Percentiles rank a stretch among this genome's conserved stretches.
These are phyloP conservation scores for Tridacna gigas DNA, from an alignment of 2,888 invertebrate species.

Conservation along the genomic window DNA sequence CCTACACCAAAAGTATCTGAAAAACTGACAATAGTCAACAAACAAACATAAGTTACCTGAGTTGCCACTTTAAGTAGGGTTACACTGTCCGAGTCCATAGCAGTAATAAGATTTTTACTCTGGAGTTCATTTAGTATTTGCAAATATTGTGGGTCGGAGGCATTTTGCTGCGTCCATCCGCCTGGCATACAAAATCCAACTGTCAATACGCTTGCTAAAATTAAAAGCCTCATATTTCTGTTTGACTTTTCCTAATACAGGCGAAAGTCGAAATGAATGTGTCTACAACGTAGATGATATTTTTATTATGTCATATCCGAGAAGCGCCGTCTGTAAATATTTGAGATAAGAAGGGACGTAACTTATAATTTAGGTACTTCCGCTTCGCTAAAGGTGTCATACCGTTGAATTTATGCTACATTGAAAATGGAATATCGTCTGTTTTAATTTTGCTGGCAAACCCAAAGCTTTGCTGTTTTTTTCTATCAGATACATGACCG, in stretches of 20 bases:
- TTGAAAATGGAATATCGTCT: too few species aligned
- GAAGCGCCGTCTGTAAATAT: conserved; percentile 44
- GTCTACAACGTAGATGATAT: neutral
- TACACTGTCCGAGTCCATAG: neutral
- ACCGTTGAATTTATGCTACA: too few species aligned
- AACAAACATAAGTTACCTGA: neutral
- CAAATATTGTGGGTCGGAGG: conserved; percentile 8
- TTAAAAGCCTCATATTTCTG: conserved; percentile 40
- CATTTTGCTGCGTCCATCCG: conserved; percentile 17
- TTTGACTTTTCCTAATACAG: conserved; percentile 4
- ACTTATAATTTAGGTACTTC: neutral
- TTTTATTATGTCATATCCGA: neutral
- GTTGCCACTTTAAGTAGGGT: neutral
- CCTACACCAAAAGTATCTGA: neutral
- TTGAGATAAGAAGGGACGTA: conserved; percentile 12
- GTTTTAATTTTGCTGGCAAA: too few species aligned
- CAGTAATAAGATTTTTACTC: neutral
- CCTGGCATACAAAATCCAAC: conserved; percentile 50
- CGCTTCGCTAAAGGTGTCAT: too few species aligned
- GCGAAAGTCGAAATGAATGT: conserved; percentile 51
- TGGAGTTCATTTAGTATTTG: neutral
- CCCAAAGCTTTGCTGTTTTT: too few species aligned
- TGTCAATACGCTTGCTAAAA: conserved; percentile 47
- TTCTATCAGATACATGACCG: too few species aligned
- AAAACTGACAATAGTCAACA: neutral